Evolutionary conservation across 2,888 invertebrate species (phyloP).

Genomic region (Eudemis profundana): DNA sequence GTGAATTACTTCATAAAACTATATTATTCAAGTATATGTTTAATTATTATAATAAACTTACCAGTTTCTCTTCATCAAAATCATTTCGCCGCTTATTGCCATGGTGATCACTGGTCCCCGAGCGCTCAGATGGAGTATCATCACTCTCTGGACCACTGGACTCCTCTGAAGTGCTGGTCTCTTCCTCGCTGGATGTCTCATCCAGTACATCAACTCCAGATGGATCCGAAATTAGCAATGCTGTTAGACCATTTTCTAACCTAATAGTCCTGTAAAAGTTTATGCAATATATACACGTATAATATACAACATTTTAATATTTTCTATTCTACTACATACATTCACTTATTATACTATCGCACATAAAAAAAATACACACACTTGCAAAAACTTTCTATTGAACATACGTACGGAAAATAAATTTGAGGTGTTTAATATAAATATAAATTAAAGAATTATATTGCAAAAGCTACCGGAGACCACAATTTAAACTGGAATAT

Average conservation of each 20-base stretch:
- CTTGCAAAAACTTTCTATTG: background rate
- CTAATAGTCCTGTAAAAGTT: conserved; percentile 85
- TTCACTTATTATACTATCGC: no score
- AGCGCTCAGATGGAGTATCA: conserved; percentile 66
- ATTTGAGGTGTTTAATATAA: background rate
- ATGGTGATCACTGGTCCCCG: conserved; percentile 71
- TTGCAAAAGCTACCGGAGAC: background rate
- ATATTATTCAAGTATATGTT: no score
- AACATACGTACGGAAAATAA: background rate
- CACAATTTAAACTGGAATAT: background rate
- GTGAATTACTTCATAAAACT: no score
- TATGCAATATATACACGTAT: no score
- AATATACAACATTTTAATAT: no score
- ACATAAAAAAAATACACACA: background rate
- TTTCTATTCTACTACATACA: conserved; percentile 22
- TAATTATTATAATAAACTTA: conserved; percentile 53
- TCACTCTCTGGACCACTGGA: conserved; percentile 76
- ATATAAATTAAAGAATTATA: background rate
- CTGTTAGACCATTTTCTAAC: conserved; percentile 89
- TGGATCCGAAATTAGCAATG: conserved; percentile 89
- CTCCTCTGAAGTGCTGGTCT: conserved; percentile 66
- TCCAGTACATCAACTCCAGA: conserved; percentile 59
- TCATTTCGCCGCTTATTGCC: conserved; percentile 62
- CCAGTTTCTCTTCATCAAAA: conserved; percentile 80
- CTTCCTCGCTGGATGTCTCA: conserved; percentile 69